Conservation (phyloP, 2,113 vertebrate species). For the Catagonus wagneri region DNA sequence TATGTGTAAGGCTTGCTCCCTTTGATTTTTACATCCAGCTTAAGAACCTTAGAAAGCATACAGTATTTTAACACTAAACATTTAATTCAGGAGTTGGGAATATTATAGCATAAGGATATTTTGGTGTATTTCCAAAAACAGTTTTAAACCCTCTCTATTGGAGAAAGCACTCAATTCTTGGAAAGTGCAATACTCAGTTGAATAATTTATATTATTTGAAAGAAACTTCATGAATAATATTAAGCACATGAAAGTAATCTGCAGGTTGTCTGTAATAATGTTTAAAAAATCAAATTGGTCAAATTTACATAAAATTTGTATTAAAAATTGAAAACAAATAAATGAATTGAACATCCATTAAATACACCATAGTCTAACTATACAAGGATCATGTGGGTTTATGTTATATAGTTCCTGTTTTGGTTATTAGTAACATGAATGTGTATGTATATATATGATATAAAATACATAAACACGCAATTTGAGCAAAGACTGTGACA, state of each 20-base stretch:
- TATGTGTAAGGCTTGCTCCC: too few relatives aligned
- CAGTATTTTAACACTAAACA: background rate
- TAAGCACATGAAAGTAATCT: background rate
- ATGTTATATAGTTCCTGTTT: background rate
- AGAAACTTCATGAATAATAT: background rate
- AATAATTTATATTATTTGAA: constrained; percentile 41
- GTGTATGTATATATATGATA: background rate
- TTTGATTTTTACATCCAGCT: background rate
- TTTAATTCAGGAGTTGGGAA: background rate
- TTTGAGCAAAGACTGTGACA: background rate
- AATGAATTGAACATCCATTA: background rate
- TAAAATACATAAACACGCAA: background rate
- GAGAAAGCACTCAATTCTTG: background rate
- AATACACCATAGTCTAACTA: background rate
- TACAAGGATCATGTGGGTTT: background rate
- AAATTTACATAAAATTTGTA: background rate
- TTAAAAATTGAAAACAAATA: background rate
- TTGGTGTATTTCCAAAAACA: background rate
- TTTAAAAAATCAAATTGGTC: background rate
- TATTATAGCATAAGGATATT: background rate
- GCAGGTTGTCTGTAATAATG: background rate
- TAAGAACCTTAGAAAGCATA: background rate
- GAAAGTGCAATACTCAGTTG: background rate
- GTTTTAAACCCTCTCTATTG: background rate
- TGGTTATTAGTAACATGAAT: background rate